Evolutionary conservation across 2,888 invertebrate genomes (phyloP).

Genomic region (Cheilosia vulpina): DNA sequence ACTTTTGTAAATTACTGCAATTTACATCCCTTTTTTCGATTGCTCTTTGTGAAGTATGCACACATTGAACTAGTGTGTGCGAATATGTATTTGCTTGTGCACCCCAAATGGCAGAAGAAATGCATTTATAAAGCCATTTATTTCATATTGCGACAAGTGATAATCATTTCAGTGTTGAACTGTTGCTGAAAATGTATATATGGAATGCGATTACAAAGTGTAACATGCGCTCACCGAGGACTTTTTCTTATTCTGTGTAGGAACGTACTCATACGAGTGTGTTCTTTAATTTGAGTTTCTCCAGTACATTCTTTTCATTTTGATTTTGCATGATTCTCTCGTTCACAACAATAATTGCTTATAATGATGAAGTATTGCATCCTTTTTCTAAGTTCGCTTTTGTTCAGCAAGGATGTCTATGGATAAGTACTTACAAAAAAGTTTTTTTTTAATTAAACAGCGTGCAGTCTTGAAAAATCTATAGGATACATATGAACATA

Average conservation of each 20-base stretch:
- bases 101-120: conserved; percentile 46
- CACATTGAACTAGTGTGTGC: neutral
- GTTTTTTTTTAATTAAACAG: conserved; percentile 50
- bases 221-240: conserved; percentile 58
- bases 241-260: conserved; percentile 14
- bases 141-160: conserved; percentile 60
- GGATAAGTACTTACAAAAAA: neutral
- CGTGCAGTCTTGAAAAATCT: conserved; percentile 1
- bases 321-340: conserved; percentile 16
- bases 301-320: conserved; percentile 25
- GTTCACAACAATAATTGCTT: conserved; percentile 51
- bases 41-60: neutral
- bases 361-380: conserved; percentile 44
- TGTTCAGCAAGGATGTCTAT: conserved; percentile 16
- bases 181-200: neutral
- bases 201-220: conserved; percentile 35
- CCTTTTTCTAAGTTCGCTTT: conserved; percentile 18
- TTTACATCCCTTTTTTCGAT: conserved; percentile 33
- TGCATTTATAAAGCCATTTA: conserved; percentile 73
- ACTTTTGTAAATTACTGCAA: conserved; percentile 43
- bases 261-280: neutral
- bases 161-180: conserved; percentile 61
- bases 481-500: too few relatives aligned
- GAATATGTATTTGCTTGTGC: conserved; percentile 3
- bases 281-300: conserved; percentile 35